phyloP scores from a whole-genome alignment of 2,113 vertebrate genomes.

The Gila orcuttii region DNA sequence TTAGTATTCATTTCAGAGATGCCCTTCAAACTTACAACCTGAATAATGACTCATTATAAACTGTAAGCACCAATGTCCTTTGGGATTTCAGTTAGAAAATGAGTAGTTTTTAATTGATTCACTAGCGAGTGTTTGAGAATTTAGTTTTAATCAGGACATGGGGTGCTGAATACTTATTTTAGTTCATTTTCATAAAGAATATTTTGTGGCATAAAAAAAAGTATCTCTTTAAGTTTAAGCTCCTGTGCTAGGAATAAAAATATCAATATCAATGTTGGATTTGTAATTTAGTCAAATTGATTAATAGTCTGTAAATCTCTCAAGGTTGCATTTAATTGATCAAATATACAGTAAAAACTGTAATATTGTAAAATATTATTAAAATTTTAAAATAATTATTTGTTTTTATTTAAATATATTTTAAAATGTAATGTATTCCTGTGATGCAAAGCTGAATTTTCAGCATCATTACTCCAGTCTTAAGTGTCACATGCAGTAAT shows the following conservation, averaged over 20 bases:
- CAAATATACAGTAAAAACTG: too few relatives aligned
- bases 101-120: neutral
- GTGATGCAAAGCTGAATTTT: too few relatives aligned
- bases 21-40: constrained; percentile 7
- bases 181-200: neutral
- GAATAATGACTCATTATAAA: constrained; percentile 5
- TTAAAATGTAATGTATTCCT: too few relatives aligned
- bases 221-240: neutral
- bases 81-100: constrained; percentile 19
- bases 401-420: too few relatives aligned
- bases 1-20: constrained; percentile 3
- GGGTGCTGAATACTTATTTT: constrained; percentile 1
- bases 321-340: neutral
- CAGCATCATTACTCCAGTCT: too few relatives aligned
- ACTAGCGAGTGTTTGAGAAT: neutral
- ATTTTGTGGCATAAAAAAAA: neutral
- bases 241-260: neutral
- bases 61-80: constrained; percentile 20
- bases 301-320: neutral
- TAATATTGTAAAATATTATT: too few relatives aligned
- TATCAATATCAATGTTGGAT: neutral
- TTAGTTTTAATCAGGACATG: neutral
- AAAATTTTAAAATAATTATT: too few relatives aligned
- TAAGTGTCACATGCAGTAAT: too few relatives aligned
- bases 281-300: neutral